Evolutionary conservation across 2,113 vertebrate genomes (phyloP).

Genomic region (Silurus asotus): DNA sequence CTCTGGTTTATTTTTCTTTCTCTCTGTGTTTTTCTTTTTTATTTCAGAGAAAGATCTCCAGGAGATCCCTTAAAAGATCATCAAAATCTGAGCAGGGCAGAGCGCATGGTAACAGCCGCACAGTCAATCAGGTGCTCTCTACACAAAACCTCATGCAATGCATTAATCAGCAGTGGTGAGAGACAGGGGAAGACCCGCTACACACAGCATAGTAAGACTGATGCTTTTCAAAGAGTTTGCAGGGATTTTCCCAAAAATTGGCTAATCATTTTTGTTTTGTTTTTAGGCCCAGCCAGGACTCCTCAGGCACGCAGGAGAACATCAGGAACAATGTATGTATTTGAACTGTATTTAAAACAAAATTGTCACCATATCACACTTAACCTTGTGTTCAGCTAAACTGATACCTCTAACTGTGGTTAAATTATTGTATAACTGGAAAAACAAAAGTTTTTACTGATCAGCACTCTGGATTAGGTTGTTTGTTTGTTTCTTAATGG

Average conservation of each 20-base stretch:
- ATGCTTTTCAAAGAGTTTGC: not conserved
- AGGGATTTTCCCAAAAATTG: not conserved
- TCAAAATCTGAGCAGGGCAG: conserved; percentile 60
- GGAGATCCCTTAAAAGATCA: conserved; percentile 9
- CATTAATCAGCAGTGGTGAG: not conserved
- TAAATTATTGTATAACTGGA: not conserved
- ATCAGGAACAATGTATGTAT: conserved; percentile 9
- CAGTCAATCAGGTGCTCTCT: conserved; percentile 27
- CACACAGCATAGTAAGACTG: conserved; percentile 16
- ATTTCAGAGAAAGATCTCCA: conserved; percentile 36
- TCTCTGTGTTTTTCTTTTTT: too few species aligned
- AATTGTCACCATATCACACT: not conserved
- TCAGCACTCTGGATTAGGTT: not conserved
- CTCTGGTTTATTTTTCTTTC: not conserved
- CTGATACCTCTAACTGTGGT: not conserved
- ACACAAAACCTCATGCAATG: conserved; percentile 12
- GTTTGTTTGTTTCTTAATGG: not conserved
- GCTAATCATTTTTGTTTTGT: not conserved
- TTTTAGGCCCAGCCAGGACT: not conserved
- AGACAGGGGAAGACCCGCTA: not conserved
- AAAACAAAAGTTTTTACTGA: not conserved
- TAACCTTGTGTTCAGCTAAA: not conserved
- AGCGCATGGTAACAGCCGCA: conserved; percentile 65
- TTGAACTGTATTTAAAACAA: not conserved
- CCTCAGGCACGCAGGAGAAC: conserved; percentile 15